phyloP scores from a whole-genome alignment of 2,888 invertebrate species.

The Tenthredo notha region DNA sequence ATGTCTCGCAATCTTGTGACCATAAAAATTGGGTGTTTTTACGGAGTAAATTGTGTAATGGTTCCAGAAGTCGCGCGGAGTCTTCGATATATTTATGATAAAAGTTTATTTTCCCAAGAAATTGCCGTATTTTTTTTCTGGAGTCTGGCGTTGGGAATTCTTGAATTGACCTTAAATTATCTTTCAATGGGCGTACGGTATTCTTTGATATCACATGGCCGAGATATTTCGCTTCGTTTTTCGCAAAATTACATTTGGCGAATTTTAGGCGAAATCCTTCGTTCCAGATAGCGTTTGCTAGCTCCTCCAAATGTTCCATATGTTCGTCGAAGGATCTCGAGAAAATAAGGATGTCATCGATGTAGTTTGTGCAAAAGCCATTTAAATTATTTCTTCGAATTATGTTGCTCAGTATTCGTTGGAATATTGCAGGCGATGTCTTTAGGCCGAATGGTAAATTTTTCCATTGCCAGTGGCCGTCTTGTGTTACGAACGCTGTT shows the following conservation, averaged over 20 bases:
- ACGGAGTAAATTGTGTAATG: slow-evolving; percentile 54
- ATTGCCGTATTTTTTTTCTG: slow-evolving; percentile 52
- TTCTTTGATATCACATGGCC: slow-evolving; percentile 57
- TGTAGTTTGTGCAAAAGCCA: slow-evolving; percentile 49
- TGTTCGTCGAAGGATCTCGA: slow-evolving; percentile 58
- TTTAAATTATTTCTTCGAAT: slow-evolving; percentile 46
- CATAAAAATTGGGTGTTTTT: slow-evolving; percentile 53
- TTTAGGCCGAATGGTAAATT: slow-evolving; percentile 52
- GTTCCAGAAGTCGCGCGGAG: slow-evolving; percentile 42
- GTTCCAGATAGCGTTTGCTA: slow-evolving; percentile 38
- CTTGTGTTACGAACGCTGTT: slow-evolving; percentile 51
- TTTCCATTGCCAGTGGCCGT: slow-evolving; percentile 54
- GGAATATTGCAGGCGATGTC: slow-evolving; percentile 53
- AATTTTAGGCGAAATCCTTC: slow-evolving; percentile 57
- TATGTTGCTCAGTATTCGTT: slow-evolving; percentile 34
- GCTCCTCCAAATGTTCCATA: slow-evolving; percentile 52
- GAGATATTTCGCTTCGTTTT: slow-evolving; percentile 55
- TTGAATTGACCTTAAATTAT: slow-evolving; percentile 53
- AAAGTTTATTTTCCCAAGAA: slow-evolving; percentile 51
- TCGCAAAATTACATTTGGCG: slow-evolving; percentile 56
- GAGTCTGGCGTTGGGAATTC: slow-evolving; percentile 53
- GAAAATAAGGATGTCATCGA: slow-evolving; percentile 58
- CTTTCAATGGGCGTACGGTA: slow-evolving; percentile 53
- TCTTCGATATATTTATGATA: no score
- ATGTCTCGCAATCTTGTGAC: slow-evolving; percentile 56